Evolutionary conservation across 2,797 vertebrate genomes (phyloP).

Genomic region (Tympanoctomys barrerae): DNA sequence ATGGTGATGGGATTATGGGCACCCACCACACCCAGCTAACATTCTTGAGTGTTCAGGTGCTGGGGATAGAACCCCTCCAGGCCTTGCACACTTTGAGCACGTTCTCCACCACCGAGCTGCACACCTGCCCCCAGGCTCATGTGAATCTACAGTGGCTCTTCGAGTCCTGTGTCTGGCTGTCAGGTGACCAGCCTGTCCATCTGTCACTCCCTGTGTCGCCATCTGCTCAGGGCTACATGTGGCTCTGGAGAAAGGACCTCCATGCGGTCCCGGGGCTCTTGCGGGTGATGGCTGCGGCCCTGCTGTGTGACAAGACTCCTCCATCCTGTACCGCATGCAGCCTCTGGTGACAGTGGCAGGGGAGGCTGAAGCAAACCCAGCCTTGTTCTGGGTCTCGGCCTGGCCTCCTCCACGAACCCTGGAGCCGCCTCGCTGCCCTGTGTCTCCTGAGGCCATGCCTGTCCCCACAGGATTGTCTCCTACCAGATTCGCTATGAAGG

Average conservation of each 20-base stretch:
- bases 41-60: neutral
- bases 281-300: neutral
- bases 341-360: too few species aligned
- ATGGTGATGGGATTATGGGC: neutral
- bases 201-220: neutral
- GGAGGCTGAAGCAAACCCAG: too few species aligned
- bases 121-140: neutral
- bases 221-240: neutral
- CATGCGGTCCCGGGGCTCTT: neutral
- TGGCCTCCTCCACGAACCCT: neutral
- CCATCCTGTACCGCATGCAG: too few species aligned
- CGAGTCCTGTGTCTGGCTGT: neutral
- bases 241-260: neutral
- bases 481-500: constrained; percentile 99
- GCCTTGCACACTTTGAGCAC: neutral
- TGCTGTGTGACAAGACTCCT: neutral
- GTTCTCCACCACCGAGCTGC: neutral
- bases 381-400: neutral
- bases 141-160: fast-evolving
- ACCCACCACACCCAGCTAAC: neutral
- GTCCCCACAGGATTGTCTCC: constrained; percentile 92
- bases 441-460: fast-evolving
- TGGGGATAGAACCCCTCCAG: neutral
- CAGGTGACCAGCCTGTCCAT: neutral
- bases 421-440: neutral